Conservation (phyloP, 2,113 vertebrate species). For the Aramus guarauna region DNA sequence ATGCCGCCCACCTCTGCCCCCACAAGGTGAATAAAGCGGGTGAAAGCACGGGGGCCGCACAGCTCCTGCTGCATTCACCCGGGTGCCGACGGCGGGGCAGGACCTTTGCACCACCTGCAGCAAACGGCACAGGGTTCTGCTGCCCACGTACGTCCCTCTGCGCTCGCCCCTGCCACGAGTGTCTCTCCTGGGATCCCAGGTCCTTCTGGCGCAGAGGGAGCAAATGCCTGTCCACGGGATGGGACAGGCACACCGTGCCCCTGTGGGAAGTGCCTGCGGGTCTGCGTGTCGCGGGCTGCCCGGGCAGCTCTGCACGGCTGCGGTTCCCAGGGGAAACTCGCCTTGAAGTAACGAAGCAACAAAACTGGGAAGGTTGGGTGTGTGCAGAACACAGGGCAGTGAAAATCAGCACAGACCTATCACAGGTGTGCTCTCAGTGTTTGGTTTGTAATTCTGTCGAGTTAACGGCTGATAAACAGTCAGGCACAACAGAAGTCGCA, state of each 20-base stretch:
- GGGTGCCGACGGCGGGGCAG: background rate
- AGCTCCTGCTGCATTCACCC: background rate
- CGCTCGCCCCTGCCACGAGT: background rate
- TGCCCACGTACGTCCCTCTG: background rate
- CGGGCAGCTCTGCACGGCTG: rapidly evolving
- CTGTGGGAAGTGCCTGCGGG: background rate
- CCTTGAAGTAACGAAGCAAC: background rate
- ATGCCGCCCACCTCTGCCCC: background rate
- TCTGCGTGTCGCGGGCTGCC: too few relatives aligned
- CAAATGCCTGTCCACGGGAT: too few relatives aligned
- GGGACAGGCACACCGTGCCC: too few relatives aligned
- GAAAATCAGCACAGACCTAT: background rate
- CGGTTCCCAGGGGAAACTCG: background rate
- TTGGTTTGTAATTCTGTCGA: background rate
- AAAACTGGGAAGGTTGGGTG: rapidly evolving
- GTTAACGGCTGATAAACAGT: background rate
- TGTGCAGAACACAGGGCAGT: too few relatives aligned
- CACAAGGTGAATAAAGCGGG: too few relatives aligned
- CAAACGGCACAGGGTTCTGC: background rate
- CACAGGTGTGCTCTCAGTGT: background rate
- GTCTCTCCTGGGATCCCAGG: background rate
- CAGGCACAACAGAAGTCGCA: background rate
- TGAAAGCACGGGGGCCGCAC: background rate
- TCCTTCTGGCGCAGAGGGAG: too few relatives aligned
- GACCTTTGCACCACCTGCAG: background rate